Conservation (phyloP, 2,888 invertebrate genomes). For the Bhutanitis thaidina region DNA sequence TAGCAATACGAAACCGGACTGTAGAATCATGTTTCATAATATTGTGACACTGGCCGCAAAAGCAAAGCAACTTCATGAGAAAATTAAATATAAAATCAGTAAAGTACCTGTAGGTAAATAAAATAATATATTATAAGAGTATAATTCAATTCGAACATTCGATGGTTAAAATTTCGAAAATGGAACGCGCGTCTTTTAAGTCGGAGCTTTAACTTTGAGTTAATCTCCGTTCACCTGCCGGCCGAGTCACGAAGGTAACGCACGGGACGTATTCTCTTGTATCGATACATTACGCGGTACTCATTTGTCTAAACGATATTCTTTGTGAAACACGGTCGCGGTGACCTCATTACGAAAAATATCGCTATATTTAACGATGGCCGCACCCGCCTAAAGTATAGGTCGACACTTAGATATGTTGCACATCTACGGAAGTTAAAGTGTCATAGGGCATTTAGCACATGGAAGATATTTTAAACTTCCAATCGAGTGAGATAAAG, state of each 20-base stretch:
- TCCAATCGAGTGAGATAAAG: slow-evolving; percentile 42
- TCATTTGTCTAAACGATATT: slow-evolving; percentile 52
- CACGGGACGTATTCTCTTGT: slow-evolving; percentile 43
- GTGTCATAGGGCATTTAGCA: slow-evolving; percentile 10
- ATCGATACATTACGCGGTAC: slow-evolving; percentile 28
- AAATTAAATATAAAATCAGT: slow-evolving; percentile 4
- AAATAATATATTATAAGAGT: too few relatives aligned
- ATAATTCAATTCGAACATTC: slow-evolving; percentile 7
- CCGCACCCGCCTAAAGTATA: slow-evolving; percentile 39
- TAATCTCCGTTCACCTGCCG: slow-evolving; percentile 50
- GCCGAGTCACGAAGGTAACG: slow-evolving; percentile 48
- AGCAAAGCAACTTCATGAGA: slow-evolving; percentile 1
- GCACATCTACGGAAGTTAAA: slow-evolving; percentile 38
- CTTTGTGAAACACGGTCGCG: slow-evolving; percentile 52
- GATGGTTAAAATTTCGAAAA: slow-evolving; percentile 36
- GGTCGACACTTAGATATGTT: slow-evolving; percentile 24
- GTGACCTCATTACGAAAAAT: slow-evolving; percentile 63
- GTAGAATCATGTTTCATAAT: slow-evolving; percentile 61
- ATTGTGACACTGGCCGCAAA: slow-evolving; percentile 50
- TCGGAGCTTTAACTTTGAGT: slow-evolving; percentile 3
- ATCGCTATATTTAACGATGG: slow-evolving; percentile 32
- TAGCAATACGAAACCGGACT: slow-evolving; percentile 34
- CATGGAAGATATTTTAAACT: slow-evolving; percentile 24
- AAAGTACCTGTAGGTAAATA: neutral
- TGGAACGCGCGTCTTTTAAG: slow-evolving; percentile 32